These are phyloP conservation scores for Cisticola juncidis DNA, from an alignment of 2,113 vertebrate genomes.

Conservation along the genomic window DNA sequence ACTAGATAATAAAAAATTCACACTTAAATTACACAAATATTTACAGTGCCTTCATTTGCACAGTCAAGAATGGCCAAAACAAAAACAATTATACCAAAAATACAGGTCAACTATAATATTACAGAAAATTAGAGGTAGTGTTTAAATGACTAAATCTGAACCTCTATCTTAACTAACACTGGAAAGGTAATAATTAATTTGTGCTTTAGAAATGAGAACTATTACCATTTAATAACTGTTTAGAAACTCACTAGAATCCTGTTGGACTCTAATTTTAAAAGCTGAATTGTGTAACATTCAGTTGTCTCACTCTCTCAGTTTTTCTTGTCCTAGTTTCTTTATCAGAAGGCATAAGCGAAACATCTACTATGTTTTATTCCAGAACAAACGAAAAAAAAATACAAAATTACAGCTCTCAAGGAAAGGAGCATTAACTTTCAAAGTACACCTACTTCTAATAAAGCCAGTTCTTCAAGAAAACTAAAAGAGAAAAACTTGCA, in stretches of 20 bases:
- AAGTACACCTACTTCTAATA: neutral
- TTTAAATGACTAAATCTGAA: neutral
- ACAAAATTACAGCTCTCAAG: neutral
- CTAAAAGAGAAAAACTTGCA: neutral
- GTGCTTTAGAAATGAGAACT: neutral
- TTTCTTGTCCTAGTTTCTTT: neutral
- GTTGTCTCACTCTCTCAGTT: neutral
- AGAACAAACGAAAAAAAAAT: neutral
- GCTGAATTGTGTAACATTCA: neutral
- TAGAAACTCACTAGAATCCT: neutral
- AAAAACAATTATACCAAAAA: neutral
- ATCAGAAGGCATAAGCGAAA: neutral
- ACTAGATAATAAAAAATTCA: neutral
- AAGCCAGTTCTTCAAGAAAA: constrained; percentile 22
- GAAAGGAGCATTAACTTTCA: neutral
- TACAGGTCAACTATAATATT: neutral
- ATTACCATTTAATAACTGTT: neutral
- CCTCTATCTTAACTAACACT: neutral
- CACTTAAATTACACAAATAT: neutral
- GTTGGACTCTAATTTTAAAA: neutral
- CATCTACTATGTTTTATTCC: neutral
- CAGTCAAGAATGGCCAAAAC: neutral
- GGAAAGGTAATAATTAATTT: neutral
- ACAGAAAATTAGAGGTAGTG: neutral
- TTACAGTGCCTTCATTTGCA: neutral